Percentiles rank a stretch among this genome's conserved stretches.
phyloP scores from a whole-genome alignment of 2,797 vertebrate genomes.

The Spea hammondii region DNA sequence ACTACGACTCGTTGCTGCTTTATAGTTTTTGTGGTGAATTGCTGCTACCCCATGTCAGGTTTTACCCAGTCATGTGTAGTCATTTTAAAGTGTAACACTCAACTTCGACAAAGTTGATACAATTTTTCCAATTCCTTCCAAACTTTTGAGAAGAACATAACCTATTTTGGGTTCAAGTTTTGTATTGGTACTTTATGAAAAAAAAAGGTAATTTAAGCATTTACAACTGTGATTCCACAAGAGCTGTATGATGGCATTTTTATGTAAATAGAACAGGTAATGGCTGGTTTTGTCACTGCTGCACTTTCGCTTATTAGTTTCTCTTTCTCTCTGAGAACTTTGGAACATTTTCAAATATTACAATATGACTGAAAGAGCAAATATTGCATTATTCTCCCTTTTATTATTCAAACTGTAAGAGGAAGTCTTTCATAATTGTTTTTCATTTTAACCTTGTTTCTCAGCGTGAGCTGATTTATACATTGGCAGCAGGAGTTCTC shows the following conservation, averaged over 20 bases:
- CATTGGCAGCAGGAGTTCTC: conserved; percentile 28
- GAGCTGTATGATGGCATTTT: conserved; percentile 10
- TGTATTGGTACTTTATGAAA: background rate
- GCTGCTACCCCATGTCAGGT: no score
- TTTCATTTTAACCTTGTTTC: conserved; percentile 37
- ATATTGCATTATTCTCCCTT: conserved; percentile 8
- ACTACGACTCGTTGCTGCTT: no score
- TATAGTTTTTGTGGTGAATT: no score
- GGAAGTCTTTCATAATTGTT: conserved; percentile 46
- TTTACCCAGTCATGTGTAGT: no score
- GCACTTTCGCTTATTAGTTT: conserved; percentile 36
- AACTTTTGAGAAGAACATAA: no score
- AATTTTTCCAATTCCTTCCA: no score
- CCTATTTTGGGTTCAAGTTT: no score
- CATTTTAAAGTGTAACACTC: no score
- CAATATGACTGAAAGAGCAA: conserved; percentile 8
- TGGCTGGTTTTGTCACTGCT: conserved; percentile 12
- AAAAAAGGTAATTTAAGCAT: background rate
- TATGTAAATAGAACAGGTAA: conserved; percentile 33
- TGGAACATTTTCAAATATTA: conserved; percentile 30
- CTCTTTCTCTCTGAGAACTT: conserved; percentile 17
- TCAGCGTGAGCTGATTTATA: conserved; percentile 39
- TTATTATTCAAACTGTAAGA: conserved; percentile 33
- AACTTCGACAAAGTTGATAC: no score
- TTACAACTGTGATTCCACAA: background rate